Evolutionary conservation across 35 echinoderm and acorn worm genomes (phyloP), one percentile per base, ranked within the genome.

Genomic region (Heliocidaris tuberculata): DNA sequence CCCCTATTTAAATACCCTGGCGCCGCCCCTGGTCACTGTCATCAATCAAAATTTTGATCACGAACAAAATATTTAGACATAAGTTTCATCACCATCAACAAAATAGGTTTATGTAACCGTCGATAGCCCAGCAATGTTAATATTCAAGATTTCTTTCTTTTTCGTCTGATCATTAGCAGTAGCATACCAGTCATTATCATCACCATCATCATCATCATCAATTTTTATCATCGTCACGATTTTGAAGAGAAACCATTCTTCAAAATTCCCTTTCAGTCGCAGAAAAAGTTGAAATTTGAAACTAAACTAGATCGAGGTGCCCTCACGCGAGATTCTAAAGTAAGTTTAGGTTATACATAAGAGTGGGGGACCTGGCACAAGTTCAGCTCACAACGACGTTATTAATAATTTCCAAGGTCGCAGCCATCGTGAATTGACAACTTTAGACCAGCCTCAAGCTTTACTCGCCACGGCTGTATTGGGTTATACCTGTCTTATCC

Each of bases 341-440:
- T 19, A 78, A 27, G 21, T 78, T 27, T 78, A 78, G 65, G 27
- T 78, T 19, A 27, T 78, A n/a, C 27, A 78, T 21, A 27, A n/a
- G 4, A 78, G 27, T 11, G 27, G 21, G 27, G 65, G 65, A 78
- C 65, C 65, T 78, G 65, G 65, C 65, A 27, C 65, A 24, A 78
- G 65, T 78, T 78, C 65, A 78, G 65, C 65, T 78, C 65, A 78
- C 21, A 78, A 78, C 27, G 65, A 78, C 19, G 65, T 78, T 78
- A 78, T 78, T 78, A 78, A 78, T 78, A 78, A 78, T 78, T 78
- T 78, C 65, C 24, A 78, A 78, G 65, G 65, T 78, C 65, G 19
- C 19, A 5, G 27, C 27, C 21, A 78, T 21, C 65, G 65, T 78
- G 65, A 78, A 78, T 78, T 78, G 65, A n/a, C 65, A 78, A 78